These are phyloP conservation scores for Mimas tiliae DNA, from an alignment of 2,888 invertebrate species.

Conservation along the genomic window DNA sequence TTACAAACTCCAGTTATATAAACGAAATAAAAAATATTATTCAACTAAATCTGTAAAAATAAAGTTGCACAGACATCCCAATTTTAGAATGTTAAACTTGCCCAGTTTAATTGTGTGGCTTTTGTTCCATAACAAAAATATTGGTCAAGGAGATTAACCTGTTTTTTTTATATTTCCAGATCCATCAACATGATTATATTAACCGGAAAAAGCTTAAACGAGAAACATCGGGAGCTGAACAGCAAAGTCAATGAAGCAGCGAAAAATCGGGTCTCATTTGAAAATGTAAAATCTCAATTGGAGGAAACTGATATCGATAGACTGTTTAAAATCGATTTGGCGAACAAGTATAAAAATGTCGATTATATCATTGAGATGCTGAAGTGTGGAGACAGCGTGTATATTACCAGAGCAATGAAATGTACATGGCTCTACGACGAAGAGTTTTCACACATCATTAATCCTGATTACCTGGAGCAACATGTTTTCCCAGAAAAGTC, in stretches of 20 bases:
- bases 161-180: slow-evolving; percentile 36
- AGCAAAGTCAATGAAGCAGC: slow-evolving; percentile 49
- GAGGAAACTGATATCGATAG: slow-evolving; percentile 59
- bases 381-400: slow-evolving; percentile 60
- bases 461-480: slow-evolving; percentile 53
- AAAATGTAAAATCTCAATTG: slow-evolving; percentile 42
- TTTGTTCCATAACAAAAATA: too few species aligned
- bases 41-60: too few species aligned
- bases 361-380: slow-evolving; percentile 59
- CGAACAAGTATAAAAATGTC: slow-evolving; percentile 56
- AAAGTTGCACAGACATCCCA: too few species aligned
- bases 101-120: too few species aligned
- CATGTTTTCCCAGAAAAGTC: slow-evolving; percentile 67
- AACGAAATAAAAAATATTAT: too few species aligned
- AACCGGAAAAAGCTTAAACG: slow-evolving; percentile 48
- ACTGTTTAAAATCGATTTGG: slow-evolving; percentile 66
- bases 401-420: slow-evolving; percentile 61
- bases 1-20: too few species aligned
- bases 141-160: too few species aligned
- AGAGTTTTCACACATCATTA: slow-evolving; percentile 51
- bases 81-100: too few species aligned
- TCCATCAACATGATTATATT: slow-evolving; percentile 48
- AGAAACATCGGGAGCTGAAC: slow-evolving; percentile 54
- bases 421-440: slow-evolving; percentile 57
- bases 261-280: slow-evolving; percentile 40